Base-by-base conservation (phyloP, 2,113 vertebrate genomes). In the Pteropus alecto region DNA sequence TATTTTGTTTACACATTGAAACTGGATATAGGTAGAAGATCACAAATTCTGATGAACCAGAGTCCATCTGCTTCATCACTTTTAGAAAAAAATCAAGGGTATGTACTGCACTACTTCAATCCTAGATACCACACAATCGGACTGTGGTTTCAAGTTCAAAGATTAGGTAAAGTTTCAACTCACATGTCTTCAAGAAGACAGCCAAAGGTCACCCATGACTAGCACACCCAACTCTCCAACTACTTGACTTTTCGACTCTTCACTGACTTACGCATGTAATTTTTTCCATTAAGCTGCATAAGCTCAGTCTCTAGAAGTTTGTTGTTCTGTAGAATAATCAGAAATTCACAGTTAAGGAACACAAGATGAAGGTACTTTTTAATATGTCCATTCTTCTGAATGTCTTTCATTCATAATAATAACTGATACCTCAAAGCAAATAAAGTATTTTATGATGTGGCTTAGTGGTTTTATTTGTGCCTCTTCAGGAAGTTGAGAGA, bases 391-490 rank as follows among this genome's bases (percentile, higher is more conserved):
- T 89, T 92, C 51, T 96, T 96, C 95, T 92, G 46, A 97, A 91
- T 76, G 33, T 24, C 60, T 61, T 81, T 96, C 78, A 96, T 30
- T 46, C 63, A 81, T 24, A 97, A 79, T 94, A 87, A 87, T 90
- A 95, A 98, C 71, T 73, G 61, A 97, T 96, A 89, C 46, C 97
- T 98, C 67, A 77, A 96, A 74, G 86, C 30, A 97, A 98, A 98
- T 96, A 18, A 96, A 98, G n/a, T 95, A 71, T 71, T 97, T 98
- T 96, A 96, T 7, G 13, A 96, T 98, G 97, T 98, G 83, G 89
- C 56, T 96, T 94, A 30, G 95, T 84, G 85, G 95, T 85, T 98
- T 98, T 97, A 94, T 90, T 98, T 94, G 86, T 2, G 7, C 46
- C 65, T 96, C 95, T 96, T 94, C 65, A 84, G 91, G 97, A 98